These are phyloP conservation scores for Leptatherina wallacei DNA, from an alignment of 2,797 vertebrate genomes.

Conservation along the genomic window DNA sequence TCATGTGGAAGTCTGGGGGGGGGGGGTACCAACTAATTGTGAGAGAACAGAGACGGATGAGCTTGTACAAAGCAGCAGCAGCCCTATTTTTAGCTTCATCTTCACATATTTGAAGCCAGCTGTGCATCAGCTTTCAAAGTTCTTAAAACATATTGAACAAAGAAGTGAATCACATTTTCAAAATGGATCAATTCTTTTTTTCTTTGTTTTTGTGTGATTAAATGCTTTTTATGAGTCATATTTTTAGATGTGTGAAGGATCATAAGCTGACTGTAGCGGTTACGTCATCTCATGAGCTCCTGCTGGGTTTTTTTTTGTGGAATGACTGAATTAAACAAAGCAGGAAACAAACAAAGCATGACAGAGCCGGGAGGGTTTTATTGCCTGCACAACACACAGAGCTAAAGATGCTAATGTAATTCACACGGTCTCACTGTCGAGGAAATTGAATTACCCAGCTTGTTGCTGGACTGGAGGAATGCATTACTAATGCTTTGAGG, in stretches of 20 bases:
- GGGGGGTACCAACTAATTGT: conserved; percentile 4
- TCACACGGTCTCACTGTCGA: conserved; percentile 70
- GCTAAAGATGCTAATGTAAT: conserved; percentile 70
- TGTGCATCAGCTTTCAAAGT: too few species aligned
- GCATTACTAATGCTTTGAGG: conserved; percentile 82
- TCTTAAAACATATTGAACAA: not conserved
- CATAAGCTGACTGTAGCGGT: conserved; percentile 9
- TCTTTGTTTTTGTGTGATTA: not conserved
- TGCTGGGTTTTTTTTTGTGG: conserved; percentile 51
- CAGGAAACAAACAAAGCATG: conserved; percentile 63
- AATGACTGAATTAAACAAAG: conserved; percentile 42
- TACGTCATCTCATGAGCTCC: conserved; percentile 33
- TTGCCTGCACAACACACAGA: conserved; percentile 33
- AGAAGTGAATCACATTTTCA: not conserved
- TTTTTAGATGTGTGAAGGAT: not conserved
- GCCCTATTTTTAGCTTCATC: not conserved
- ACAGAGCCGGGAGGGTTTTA: conserved; percentile 34
- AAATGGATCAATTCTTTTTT: not conserved
- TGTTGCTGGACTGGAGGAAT: conserved; percentile 78
- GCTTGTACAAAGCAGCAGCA: conserved; percentile 13
- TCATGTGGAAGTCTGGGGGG: conserved; percentile 19
- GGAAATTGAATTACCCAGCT: conserved; percentile 80
- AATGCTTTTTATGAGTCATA: not conserved
- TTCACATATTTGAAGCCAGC: not conserved
- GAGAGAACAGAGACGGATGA: not conserved